These are phyloP conservation scores for Agrenia bidenticulata DNA, from an alignment of 2,888 invertebrate species.

Conservation along the genomic window DNA sequence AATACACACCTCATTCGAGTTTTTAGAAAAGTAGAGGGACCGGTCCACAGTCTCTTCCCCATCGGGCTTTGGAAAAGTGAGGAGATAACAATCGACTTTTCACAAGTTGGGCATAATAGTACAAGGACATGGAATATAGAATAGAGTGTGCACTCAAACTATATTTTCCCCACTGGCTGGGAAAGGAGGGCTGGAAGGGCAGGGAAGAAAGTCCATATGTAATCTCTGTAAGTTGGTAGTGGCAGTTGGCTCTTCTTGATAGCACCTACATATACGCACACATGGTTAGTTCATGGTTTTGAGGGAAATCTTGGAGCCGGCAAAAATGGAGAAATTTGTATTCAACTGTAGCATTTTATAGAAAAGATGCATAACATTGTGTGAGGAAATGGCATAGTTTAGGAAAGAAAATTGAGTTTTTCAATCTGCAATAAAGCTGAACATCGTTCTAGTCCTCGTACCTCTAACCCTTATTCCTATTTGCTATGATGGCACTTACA, in stretches of 20 bases:
- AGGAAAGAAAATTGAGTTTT: conserved; percentile 53
- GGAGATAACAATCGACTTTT: conserved; percentile 40
- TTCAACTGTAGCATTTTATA: conserved; percentile 50
- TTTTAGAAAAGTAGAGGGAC: neutral
- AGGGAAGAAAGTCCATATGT: neutral
- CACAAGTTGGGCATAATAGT: conserved; percentile 21
- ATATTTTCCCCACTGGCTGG: neutral
- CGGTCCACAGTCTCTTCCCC: too few relatives aligned
- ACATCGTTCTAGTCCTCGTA: conserved; percentile 9
- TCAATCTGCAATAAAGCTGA: conserved; percentile 53
- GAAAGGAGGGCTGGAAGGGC: neutral
- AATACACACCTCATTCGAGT: too few relatives aligned
- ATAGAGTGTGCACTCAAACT: conserved; percentile 8
- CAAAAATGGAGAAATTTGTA: conserved; percentile 52
- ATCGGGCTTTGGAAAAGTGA: conserved; percentile 15
- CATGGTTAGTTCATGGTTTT: neutral
- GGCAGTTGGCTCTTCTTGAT: too few relatives aligned
- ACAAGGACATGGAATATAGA: conserved; percentile 7
- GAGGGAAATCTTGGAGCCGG: neutral
- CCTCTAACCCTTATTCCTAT: conserved; percentile 10
- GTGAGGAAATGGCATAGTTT: conserved; percentile 53
- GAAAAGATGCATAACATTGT: conserved; percentile 51
- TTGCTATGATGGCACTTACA: conserved; percentile 22
- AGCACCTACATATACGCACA: neutral
- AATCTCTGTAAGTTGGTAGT: too few relatives aligned